Evolutionary conservation across 1,140 invertebrate species (phyloP), one percentile per base, ranked within the genome.

Genomic region (Tigriopus japonicus): DNA sequence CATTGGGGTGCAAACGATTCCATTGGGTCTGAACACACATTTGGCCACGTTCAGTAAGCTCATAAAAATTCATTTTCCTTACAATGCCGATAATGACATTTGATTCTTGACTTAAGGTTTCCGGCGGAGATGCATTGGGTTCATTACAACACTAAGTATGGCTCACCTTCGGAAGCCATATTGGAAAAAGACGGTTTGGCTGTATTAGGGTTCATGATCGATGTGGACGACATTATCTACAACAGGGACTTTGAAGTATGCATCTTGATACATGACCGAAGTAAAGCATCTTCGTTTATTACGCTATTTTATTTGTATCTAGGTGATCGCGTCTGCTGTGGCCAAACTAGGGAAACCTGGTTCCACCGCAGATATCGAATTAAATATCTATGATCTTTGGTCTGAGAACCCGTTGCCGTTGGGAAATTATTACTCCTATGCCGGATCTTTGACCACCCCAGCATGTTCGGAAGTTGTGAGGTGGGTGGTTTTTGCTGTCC

Each of bases 1-100:
- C 87, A 90, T 68, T 90, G 86, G 84, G 89, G 89, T 0, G 76
- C 80, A 49, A 82, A 86, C 60, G 82, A 89, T 65, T 75, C 76
- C 0, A 70, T 81, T 52, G 91, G 91, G 24, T 90, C 87, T 0
- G 92, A 96, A 72, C 89, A 92, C 73, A 77, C 78, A 21, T 83
- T 95, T 17, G 85, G 89, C 65, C 79, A 79, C 21, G 68, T 69
- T 59, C 72, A 71, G 68, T 80, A 35, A 35, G 28, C n/a, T n/a
- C n/a, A n/a, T n/a, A n/a, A n/a, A n/a, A n/a, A n/a, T n/a, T n/a
- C n/a, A n/a, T n/a, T n/a, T n/a, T n/a, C n/a, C n/a, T n/a, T n/a
- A n/a, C n/a, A n/a, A n/a, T n/a, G n/a, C n/a, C n/a, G n/a, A n/a
- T n/a, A n/a, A n/a, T n/a, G n/a, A n/a, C n/a, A n/a, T n/a, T n/a